phyloP scores from a whole-genome alignment of 2,113 vertebrate genomes.

The Otolemur garnettii region DNA sequence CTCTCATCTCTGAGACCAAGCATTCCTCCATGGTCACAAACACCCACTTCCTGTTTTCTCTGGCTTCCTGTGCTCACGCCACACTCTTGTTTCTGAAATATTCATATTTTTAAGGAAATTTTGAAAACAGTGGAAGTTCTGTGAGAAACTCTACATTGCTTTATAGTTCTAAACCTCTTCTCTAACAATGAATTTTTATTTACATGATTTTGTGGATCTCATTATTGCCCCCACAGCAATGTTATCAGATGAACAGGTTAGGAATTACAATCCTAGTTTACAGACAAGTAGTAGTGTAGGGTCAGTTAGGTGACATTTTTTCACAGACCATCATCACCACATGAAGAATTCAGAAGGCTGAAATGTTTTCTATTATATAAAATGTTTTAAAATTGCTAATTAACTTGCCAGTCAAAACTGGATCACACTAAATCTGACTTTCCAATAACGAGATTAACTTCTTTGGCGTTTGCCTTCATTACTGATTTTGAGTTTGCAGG shows the following conservation, averaged over 20 bases:
- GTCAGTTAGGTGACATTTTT: neutral
- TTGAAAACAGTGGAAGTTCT: conserved; percentile 13
- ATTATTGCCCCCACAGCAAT: neutral
- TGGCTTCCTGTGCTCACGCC: too few species aligned
- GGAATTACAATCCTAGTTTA: neutral
- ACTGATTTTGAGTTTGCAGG: neutral
- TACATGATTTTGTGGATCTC: neutral
- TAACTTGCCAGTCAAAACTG: neutral
- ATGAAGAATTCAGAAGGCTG: neutral
- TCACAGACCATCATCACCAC: neutral
- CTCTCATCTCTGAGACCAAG: too few species aligned
- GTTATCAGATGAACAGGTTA: neutral
- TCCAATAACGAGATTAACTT: neutral
- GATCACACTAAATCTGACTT: neutral
- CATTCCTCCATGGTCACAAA: too few species aligned
- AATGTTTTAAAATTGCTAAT: neutral
- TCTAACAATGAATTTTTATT: neutral
- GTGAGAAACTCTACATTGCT: neutral
- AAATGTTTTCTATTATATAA: neutral
- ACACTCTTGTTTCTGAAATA: too few species aligned
- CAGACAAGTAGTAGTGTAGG: neutral
- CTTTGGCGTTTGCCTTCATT: neutral
- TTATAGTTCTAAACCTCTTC: neutral
- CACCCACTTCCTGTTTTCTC: too few species aligned
- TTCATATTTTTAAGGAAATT: conserved; percentile 7